Base-by-base conservation (phyloP, 2,888 invertebrate genomes). In the Syrphus vitripennis region DNA sequence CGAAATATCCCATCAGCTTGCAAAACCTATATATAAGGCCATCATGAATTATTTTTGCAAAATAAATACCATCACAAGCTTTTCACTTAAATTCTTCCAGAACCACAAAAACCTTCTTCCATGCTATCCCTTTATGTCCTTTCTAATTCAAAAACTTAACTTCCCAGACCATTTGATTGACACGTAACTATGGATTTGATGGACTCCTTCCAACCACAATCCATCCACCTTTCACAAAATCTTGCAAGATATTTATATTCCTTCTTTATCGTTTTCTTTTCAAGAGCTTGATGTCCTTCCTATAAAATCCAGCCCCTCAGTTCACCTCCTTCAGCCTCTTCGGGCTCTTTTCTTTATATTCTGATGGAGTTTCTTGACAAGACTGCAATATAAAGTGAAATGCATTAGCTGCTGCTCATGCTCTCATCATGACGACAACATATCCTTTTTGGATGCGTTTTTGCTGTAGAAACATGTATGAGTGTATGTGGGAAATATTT, bases 181-280 rank as follows among this genome's bases (percentile, higher is more conserved):
- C 86, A 81, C 63, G 81, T 81, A 74, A 81, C 86, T 81, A 74
- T 81, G 77, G 74, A 74, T 81, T 81, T 86, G 81, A 86, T 81
- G 77, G 77, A 86, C 81, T 74, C 74, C 21, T 26, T 42, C 48
- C 61, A 72, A 81, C 77, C 81, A 55, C 72, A 81, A 34, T 80
- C 69, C 40, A 81, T 81, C 77, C 61, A 75, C 74, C 74, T 59
- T 37, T 65, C 42, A n/a, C n/a, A 67, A 21, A 61, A 48, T 78
- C 72, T 69, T 67, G 63, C 31, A 86, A 77, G 81, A 86, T 63
- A 86, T 86, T 77, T 74, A 86, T 77, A 86, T 77, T 74, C 69
- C 86, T 77, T 74, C 77, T 77, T 86, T 72, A 48, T 81, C 69
- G 37, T 77, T 63, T 77, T 81, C 69, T 69, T 80, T 77, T 69